phyloP scores from a whole-genome alignment of 2,888 invertebrate species.

The Heteromyza rotundicornis region DNA sequence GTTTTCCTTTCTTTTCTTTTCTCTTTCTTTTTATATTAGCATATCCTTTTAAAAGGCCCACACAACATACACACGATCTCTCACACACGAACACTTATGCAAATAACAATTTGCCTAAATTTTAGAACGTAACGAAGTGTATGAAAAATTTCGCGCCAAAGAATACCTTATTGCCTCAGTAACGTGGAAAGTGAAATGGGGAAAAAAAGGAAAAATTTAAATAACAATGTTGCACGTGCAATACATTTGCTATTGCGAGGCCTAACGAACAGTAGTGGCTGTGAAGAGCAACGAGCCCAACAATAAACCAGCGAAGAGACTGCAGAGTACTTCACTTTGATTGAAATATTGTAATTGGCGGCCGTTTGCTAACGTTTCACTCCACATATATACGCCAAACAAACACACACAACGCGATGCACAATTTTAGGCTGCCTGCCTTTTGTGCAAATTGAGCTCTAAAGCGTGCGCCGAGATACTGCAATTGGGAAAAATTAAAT shows the following conservation, averaged over 20 bases:
- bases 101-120: slow-evolving; percentile 16
- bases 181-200: neutral
- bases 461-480: too few species aligned
- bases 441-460: too few species aligned
- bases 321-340: slow-evolving; percentile 7
- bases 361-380: too few species aligned
- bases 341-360: slow-evolving; percentile 21
- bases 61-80: neutral
- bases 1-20: neutral
- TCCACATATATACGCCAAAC: too few species aligned
- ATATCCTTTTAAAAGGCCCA: neutral
- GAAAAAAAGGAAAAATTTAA: neutral
- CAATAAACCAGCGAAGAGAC: neutral
- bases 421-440: too few species aligned
- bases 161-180: neutral
- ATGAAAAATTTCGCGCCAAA: neutral
- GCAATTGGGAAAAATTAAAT: too few species aligned
- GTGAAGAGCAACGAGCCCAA: neutral
- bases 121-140: slow-evolving; percentile 11
- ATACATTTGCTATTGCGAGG: neutral
- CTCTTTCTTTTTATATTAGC: neutral
- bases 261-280: neutral
- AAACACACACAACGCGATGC: too few species aligned
- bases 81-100: neutral
- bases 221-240: slow-evolving; percentile 1